Evolutionary conservation across 1,140 invertebrate genomes (phyloP).

Genomic region (Pantala flavescens): DNA sequence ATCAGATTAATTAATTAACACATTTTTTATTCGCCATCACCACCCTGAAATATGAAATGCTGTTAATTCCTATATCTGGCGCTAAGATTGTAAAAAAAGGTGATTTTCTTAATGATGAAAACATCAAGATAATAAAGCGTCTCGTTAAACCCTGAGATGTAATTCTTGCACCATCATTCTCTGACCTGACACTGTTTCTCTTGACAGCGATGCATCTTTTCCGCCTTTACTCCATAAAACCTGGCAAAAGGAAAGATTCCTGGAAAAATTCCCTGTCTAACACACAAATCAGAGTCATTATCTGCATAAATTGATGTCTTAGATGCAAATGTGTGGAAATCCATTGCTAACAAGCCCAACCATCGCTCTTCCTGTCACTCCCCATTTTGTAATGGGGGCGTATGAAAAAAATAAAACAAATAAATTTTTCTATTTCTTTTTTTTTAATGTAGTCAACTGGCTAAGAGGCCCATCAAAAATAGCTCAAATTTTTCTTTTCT

Average conservation of each 20-base stretch:
- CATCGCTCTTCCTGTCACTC: background rate
- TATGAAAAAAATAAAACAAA: background rate
- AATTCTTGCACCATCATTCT: background rate
- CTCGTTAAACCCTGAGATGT: background rate
- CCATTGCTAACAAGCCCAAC: conserved; percentile 1
- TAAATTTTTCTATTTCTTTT: background rate
- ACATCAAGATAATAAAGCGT: background rate
- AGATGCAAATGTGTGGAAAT: conserved; percentile 10
- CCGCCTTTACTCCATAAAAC: background rate
- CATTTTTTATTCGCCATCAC: background rate
- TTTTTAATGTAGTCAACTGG: background rate
- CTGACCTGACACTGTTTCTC: background rate
- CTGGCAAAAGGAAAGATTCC: background rate
- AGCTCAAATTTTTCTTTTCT: background rate
- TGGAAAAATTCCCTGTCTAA: background rate
- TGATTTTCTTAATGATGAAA: no score
- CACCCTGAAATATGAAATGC: background rate
- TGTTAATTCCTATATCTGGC: background rate
- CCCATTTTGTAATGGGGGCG: background rate
- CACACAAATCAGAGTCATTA: conserved; percentile 7
- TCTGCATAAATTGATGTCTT: background rate
- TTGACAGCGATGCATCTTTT: background rate
- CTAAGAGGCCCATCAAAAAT: background rate
- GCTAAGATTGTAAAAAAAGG: background rate
- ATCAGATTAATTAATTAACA: background rate